phyloP scores from a whole-genome alignment of 92 coral and sea anemone genomes.

The Zoanthus sociatus region DNA sequence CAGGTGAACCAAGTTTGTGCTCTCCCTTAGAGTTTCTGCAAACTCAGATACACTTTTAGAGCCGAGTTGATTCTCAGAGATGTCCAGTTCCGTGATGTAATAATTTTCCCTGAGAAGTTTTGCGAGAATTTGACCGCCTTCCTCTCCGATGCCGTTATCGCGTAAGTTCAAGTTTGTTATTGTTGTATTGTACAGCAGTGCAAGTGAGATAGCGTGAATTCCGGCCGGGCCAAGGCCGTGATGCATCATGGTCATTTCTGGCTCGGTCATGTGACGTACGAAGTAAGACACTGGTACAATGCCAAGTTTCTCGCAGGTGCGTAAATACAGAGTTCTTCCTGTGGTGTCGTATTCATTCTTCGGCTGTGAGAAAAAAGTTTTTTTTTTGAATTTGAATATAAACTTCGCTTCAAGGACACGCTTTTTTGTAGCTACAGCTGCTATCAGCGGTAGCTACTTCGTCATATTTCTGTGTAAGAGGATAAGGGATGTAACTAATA shows the following conservation, averaged over 20 bases:
- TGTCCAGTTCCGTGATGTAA: conserved; percentile 81
- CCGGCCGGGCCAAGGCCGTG: conserved; percentile 92
- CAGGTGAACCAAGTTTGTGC: conserved; percentile 72
- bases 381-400: not conserved
- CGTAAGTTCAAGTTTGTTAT: conserved; percentile 79
- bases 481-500: no score
- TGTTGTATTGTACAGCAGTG: conserved; percentile 80
- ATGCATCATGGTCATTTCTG: conserved; percentile 84
- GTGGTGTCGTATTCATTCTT: conserved; percentile 83
- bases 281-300: conserved; percentile 91
- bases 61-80: conserved; percentile 84
- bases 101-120: conserved; percentile 87
- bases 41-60: conserved; percentile 60
- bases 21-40: conserved; percentile 78
- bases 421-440: no score
- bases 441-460: no score
- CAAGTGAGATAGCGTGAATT: conserved; percentile 80
- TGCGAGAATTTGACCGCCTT: conserved; percentile 82
- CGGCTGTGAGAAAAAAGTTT: conserved; percentile 41
- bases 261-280: conserved; percentile 88
- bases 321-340: conserved; percentile 76
- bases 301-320: conserved; percentile 90
- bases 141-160: conserved; percentile 92
- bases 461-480: no score
- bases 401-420: no score